Percentiles rank a stretch among this genome's conserved stretches.
Conservation (phyloP, 2,113 vertebrate species). For the Oncorhynchus mykiss region DNA sequence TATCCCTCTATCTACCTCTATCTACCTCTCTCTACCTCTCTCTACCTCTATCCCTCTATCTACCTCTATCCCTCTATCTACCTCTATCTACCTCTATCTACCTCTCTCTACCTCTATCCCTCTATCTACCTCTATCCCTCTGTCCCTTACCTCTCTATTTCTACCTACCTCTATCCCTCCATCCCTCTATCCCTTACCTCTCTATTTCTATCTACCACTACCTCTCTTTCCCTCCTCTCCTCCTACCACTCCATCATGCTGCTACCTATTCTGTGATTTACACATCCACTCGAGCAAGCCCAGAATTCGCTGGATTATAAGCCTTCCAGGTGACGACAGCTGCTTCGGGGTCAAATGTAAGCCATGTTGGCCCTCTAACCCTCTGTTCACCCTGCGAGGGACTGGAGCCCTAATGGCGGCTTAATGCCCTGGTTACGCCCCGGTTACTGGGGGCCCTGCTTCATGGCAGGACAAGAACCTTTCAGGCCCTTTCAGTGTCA, state of each 20-base stretch:
- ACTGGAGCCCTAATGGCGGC: neutral
- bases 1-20: too few species aligned
- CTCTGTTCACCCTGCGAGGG: neutral
- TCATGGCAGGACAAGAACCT: slow-evolving; percentile 17
- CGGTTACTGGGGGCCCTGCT: neutral
- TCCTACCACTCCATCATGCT: neutral
- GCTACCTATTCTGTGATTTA: neutral
- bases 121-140: too few species aligned
- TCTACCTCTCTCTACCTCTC: too few species aligned
- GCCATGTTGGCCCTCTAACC: too few species aligned
- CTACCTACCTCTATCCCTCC: too few species aligned
- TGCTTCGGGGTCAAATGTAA: neutral
- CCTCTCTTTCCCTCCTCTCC: too few species aligned
- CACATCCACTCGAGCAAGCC: neutral
- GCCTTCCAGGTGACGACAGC: slow-evolving; percentile 1
- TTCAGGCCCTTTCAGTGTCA: neutral
- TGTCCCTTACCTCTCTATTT: too few species aligned
- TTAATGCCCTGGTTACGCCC: neutral
- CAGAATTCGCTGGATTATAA: neutral
- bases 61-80: neutral
- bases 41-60: too few species aligned
- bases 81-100: neutral
- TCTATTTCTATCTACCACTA: too few species aligned
- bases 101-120: too few species aligned
- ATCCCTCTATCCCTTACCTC: neutral